Conservation (phyloP, 2,888 invertebrate genomes). For the Tenthredo distinguenda region DNA sequence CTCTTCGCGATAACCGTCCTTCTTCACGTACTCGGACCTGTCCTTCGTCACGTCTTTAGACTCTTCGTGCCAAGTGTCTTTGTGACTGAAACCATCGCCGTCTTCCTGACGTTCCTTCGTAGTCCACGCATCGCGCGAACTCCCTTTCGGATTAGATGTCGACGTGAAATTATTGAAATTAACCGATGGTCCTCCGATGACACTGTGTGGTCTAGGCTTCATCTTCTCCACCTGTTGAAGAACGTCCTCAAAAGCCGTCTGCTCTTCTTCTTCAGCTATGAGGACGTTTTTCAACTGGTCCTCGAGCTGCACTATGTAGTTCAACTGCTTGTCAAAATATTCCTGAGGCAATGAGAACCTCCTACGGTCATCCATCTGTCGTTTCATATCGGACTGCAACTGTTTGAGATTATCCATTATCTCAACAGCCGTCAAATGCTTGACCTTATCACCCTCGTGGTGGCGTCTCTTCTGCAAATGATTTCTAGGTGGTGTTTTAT, state of each 20-base stretch:
- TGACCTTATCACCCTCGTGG: constrained; percentile 61
- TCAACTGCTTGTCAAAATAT: constrained; percentile 68
- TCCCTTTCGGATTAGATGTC: background rate
- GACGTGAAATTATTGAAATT: constrained; percentile 10
- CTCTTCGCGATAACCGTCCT: constrained; percentile 62
- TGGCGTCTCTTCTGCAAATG: constrained; percentile 62
- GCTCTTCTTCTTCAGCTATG: constrained; percentile 70
- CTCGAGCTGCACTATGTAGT: constrained; percentile 70
- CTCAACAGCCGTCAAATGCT: constrained; percentile 64
- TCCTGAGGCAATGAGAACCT: constrained; percentile 67
- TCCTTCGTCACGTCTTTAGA: constrained; percentile 60
- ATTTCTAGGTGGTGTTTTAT: constrained; percentile 66
- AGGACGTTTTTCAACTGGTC: constrained; percentile 70
- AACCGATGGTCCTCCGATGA: constrained; percentile 44
- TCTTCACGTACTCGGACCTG: constrained; percentile 61
- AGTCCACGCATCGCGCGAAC: constrained; percentile 15
- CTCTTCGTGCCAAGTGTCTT: constrained; percentile 67
- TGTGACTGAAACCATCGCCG: constrained; percentile 14
- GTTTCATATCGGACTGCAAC: constrained; percentile 63
- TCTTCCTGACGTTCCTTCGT: constrained; percentile 10
- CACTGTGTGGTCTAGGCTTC: constrained; percentile 52
- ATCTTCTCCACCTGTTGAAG: constrained; percentile 8
- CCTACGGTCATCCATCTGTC: constrained; percentile 59
- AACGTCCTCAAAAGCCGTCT: constrained; percentile 49
- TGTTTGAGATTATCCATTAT: constrained; percentile 69